phyloP scores from a whole-genome alignment of 1,140 invertebrate genomes.

The Bombus waltoni region DNA sequence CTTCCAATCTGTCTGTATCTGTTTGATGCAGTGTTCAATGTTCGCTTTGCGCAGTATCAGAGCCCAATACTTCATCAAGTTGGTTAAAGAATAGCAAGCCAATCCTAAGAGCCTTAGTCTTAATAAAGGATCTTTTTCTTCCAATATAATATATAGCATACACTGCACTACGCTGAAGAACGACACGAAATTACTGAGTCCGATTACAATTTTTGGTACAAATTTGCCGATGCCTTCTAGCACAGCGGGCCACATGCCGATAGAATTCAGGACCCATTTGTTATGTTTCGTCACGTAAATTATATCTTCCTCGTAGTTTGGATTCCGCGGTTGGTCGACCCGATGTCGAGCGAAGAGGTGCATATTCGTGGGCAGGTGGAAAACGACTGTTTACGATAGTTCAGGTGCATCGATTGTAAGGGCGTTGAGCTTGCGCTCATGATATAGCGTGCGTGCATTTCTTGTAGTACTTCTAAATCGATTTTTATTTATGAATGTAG shows the following conservation, averaged over 20 bases:
- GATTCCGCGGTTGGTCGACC: background rate
- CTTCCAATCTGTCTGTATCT: constrained; percentile 63
- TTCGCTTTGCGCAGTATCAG: constrained; percentile 21
- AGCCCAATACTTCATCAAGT: constrained; percentile 46
- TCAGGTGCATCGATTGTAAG: constrained; percentile 41
- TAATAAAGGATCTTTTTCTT: constrained; percentile 31
- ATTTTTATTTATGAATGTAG: background rate
- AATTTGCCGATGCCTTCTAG: background rate
- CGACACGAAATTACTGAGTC: constrained; percentile 20
- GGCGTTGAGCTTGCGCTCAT: constrained; percentile 1
- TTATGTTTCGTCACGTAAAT: constrained; percentile 25
- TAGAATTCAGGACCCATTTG: constrained; percentile 39
- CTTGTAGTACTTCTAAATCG: background rate
- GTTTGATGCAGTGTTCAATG: constrained; percentile 54
- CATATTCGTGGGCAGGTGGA: background rate
- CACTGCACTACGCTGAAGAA: constrained; percentile 39
- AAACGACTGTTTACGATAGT: constrained; percentile 20
- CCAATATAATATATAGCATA: constrained; percentile 30
- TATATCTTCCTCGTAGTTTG: constrained; percentile 27
- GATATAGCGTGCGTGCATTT: background rate
- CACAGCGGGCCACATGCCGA: constrained; percentile 63
- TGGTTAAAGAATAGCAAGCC: constrained; percentile 3
- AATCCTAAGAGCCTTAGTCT: constrained; percentile 41
- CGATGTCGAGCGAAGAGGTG: background rate
- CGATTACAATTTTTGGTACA: constrained; percentile 18